Conservation (phyloP, 2,113 vertebrate genomes). For the Rhea americana region DNA sequence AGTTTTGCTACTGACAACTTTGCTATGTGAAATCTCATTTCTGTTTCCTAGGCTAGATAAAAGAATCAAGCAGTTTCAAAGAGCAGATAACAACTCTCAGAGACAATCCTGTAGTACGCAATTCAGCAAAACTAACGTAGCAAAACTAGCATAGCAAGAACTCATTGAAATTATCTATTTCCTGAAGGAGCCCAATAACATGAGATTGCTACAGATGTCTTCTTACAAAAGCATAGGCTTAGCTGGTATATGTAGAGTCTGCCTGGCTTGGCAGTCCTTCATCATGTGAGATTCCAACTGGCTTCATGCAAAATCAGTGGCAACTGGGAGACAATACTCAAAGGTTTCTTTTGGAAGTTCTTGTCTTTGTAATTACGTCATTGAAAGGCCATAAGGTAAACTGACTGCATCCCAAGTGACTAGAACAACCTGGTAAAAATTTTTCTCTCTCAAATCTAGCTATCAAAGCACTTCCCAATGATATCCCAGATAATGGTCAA, state of each 20-base stretch:
- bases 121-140: conserved; percentile 1
- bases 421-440: neutral
- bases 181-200: neutral
- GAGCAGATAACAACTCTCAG: neutral
- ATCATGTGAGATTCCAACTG: neutral
- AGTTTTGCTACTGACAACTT: conserved; percentile 6
- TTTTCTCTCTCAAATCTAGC: neutral
- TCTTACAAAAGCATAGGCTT: neutral
- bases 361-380: neutral
- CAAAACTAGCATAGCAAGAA: conserved; percentile 10
- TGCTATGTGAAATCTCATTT: conserved; percentile 20
- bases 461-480: neutral
- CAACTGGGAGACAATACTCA: neutral
- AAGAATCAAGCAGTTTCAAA: conserved; percentile 3
- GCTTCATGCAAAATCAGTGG: neutral
- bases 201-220: rapidly evolving
- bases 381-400: neutral
- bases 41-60: neutral
- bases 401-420: neutral
- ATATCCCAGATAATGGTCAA: neutral
- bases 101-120: conserved; percentile 6
- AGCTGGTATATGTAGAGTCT: neutral
- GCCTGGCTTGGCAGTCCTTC: neutral
- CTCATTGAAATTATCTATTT: neutral
- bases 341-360: neutral